Evolutionary conservation across 2,797 vertebrate species (phyloP).

Genomic region (Gobio occitaniae): DNA sequence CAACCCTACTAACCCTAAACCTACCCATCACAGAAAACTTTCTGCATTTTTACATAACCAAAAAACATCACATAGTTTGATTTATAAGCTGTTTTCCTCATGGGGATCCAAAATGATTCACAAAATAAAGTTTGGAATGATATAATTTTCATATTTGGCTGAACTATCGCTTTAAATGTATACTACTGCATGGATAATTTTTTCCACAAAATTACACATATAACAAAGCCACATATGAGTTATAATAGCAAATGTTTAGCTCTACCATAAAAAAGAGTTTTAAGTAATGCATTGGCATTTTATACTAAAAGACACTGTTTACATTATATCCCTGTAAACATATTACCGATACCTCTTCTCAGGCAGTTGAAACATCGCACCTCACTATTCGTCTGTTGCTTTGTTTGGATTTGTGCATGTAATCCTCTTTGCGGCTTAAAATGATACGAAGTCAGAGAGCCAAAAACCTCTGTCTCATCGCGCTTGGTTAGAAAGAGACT

Average conservation of each 20-base stretch:
- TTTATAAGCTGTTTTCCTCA: not conserved
- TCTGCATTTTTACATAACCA: not conserved
- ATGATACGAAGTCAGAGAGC: slow-evolving; percentile 59
- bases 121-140: not conserved
- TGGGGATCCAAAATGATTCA: not conserved
- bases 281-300: not conserved
- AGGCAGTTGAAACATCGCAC: slow-evolving; percentile 31
- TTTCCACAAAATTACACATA: not conserved
- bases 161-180: not conserved
- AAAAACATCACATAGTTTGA: not conserved
- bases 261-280: not conserved
- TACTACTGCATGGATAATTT: not conserved
- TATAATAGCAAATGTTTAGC: not conserved
- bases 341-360: slow-evolving; percentile 56
- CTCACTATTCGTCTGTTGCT: slow-evolving; percentile 57
- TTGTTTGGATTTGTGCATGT: slow-evolving; percentile 66
- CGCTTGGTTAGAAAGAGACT: slow-evolving; percentile 43
- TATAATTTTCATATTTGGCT: not conserved
- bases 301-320: slow-evolving; percentile 28
- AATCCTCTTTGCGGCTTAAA: slow-evolving; percentile 66
- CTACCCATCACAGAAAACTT: no score
- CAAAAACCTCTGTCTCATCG: slow-evolving; percentile 52
- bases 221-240: not conserved
- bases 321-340: slow-evolving; percentile 39
- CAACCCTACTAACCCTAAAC: no score